These are phyloP conservation scores for Catocala fraxini DNA, from an alignment of 2,888 invertebrate species.

Conservation along the genomic window DNA sequence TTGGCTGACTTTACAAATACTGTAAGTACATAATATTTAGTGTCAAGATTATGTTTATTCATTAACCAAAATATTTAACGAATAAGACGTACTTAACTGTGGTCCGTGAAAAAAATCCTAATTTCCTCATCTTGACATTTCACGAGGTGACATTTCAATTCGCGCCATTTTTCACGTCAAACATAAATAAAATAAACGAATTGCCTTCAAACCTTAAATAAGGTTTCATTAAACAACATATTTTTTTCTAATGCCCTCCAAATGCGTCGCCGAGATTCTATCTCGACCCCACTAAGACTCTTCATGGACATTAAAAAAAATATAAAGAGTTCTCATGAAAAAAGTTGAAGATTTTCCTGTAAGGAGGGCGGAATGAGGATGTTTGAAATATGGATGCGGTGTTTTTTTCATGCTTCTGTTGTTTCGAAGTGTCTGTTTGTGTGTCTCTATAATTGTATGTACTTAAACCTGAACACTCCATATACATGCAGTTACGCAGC, in stretches of 20 bases:
- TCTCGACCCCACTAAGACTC: constrained; percentile 69
- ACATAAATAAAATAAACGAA: constrained; percentile 43
- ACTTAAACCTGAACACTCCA: too few relatives aligned
- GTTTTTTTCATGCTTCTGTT: constrained; percentile 5
- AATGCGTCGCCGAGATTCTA: constrained; percentile 49
- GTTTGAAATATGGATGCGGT: constrained; percentile 47
- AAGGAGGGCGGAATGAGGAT: constrained; percentile 12
- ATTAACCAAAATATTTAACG: too few relatives aligned
- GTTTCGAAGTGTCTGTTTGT: too few relatives aligned
- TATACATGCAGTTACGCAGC: too few relatives aligned
- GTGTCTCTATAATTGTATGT: too few relatives aligned
- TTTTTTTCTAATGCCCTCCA: constrained; percentile 55
- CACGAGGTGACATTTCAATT: constrained; percentile 35
- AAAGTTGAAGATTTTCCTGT: constrained; percentile 66
- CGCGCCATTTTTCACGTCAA: constrained; percentile 41
- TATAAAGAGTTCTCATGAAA: constrained; percentile 74
- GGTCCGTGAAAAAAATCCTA: constrained; percentile 9
- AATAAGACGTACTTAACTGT: too few relatives aligned
- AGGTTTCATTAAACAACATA: constrained; percentile 51
- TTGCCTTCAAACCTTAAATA: constrained; percentile 39
- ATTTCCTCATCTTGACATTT: constrained; percentile 30
- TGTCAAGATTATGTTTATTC: too few relatives aligned
- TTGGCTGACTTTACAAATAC: too few relatives aligned
- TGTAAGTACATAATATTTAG: too few relatives aligned
- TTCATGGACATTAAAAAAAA: constrained; percentile 75